These are phyloP conservation scores for Emydocephalus ijimae DNA, from an alignment of 2,113 vertebrate species.

Conservation along the genomic window DNA sequence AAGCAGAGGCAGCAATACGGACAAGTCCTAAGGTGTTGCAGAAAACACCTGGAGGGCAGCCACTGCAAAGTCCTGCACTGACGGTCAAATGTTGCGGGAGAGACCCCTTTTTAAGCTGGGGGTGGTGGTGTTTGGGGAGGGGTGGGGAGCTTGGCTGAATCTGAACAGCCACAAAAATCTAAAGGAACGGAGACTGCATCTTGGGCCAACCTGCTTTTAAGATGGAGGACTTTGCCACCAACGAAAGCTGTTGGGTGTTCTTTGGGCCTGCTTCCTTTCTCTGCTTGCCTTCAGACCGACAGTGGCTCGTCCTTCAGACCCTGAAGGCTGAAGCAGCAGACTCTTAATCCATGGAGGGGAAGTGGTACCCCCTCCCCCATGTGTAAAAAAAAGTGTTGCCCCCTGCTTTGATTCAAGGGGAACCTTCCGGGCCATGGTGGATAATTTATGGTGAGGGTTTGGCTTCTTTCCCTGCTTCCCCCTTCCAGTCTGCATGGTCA, in stretches of 20 bases:
- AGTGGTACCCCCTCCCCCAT: rapidly evolving
- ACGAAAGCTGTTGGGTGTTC: not conserved
- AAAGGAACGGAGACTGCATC: not conserved
- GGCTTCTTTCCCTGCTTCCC: not conserved
- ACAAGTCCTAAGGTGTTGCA: constrained; percentile 9
- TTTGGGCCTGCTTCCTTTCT: constrained; percentile 15
- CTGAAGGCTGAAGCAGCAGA: not conserved
- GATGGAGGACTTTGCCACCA: not conserved
- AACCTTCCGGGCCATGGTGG: not conserved
- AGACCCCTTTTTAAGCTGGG: not conserved
- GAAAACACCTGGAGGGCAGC: not conserved
- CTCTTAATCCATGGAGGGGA: not conserved
- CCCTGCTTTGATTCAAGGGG: not conserved
- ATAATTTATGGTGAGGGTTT: not conserved
- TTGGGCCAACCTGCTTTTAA: not conserved
- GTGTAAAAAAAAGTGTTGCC: not conserved
- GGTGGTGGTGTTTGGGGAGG: no score
- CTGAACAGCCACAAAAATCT: not conserved
- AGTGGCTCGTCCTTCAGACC: not conserved
- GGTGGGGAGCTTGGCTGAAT: not conserved
- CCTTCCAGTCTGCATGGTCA: not conserved
- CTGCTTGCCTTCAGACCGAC: not conserved
- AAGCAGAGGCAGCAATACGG: not conserved
- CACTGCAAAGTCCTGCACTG: not conserved
- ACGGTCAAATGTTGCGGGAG: not conserved